Evolutionary conservation across 2,888 invertebrate species (phyloP), one percentile per base, ranked within the genome.

Genomic region (Pristionchus maxplancki): DNA sequence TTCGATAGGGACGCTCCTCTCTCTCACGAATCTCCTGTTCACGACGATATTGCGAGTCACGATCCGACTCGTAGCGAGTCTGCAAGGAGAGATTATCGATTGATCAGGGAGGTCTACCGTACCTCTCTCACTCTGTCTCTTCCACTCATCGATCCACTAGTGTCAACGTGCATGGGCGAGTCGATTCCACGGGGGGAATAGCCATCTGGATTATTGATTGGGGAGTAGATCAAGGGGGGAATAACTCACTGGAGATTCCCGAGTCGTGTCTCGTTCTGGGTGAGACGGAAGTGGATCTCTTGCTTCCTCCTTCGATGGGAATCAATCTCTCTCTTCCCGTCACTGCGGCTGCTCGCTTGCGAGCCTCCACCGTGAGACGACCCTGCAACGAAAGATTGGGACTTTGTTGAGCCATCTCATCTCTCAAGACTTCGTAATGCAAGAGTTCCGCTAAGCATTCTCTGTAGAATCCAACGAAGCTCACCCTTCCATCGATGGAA

Each of bases 311-410:
- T 82, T 93, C 94, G 74, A 94, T 94, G 48, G 94, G 94, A 88
- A 94, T 93, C 78, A 91, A 58, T 37, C 94, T 90, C 86, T 94
- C 94, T 37, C 93, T 91, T 78, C 92, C 91, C 40, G 92, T 91
- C 20, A 94, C 88, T 17, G 93, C 93, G 50, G 88, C 86, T 15
- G 89, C 87, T 64, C 89, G 88, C 90, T 94, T 94, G 58, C 90
- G 91, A 40, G 94, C 94, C 89, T 94, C 94, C 34, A 94, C 93
- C 17, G 91, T 92, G 87, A 94, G 91, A 85, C 93, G 93, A 81
- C 94, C 93, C 90, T 93, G 88, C 89, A 64, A 50, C 11, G n/a
- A 82, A 20, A 31, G 24, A 8, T 78, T 34, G n/a, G n/a, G n/a
- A n/a, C n/a, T n/a, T n/a, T n/a, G n/a, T n/a, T n/a, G n/a, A n/a